Evolutionary conservation across 2,797 vertebrate species (phyloP).

Genomic region (Chaetophractus vellerosus): DNA sequence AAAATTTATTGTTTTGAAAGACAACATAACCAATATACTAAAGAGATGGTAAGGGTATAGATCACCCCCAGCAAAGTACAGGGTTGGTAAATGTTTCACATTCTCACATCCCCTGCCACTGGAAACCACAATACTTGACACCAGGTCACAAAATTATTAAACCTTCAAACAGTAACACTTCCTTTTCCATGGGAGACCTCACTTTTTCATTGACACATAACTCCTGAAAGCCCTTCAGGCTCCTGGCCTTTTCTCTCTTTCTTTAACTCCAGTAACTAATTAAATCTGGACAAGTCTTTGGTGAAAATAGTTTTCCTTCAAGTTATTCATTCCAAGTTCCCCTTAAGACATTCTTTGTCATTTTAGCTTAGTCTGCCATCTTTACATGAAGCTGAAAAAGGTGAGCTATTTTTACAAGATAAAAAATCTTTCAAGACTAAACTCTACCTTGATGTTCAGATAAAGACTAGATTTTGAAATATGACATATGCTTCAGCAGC

Average conservation of each 20-base stretch:
- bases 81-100: constrained; percentile 78
- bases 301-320: constrained; percentile 89
- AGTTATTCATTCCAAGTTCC: constrained; percentile 88
- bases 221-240: constrained; percentile 87
- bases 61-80: constrained; percentile 75
- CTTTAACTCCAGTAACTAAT: constrained; percentile 91
- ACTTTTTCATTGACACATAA: constrained; percentile 89
- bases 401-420: constrained; percentile 75
- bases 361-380: constrained; percentile 77
- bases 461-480: constrained; percentile 73
- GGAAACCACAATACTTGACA: constrained; percentile 87
- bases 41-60: constrained; percentile 25
- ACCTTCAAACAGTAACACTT: constrained; percentile 88
- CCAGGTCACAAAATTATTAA: constrained; percentile 90
- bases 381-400: constrained; percentile 87
- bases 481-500: constrained; percentile 48
- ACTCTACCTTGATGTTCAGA: constrained; percentile 78
- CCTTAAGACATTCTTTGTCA: constrained; percentile 88
- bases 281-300: constrained; percentile 91
- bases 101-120: constrained; percentile 83
- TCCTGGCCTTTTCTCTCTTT: constrained; percentile 87
- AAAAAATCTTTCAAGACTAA: constrained; percentile 77
- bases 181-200: constrained; percentile 86
- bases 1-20: constrained; percentile 3
- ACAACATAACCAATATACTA: not conserved